Evolutionary conservation across 2,113 vertebrate genomes (phyloP).

Genomic region (Orycteropus afer): DNA sequence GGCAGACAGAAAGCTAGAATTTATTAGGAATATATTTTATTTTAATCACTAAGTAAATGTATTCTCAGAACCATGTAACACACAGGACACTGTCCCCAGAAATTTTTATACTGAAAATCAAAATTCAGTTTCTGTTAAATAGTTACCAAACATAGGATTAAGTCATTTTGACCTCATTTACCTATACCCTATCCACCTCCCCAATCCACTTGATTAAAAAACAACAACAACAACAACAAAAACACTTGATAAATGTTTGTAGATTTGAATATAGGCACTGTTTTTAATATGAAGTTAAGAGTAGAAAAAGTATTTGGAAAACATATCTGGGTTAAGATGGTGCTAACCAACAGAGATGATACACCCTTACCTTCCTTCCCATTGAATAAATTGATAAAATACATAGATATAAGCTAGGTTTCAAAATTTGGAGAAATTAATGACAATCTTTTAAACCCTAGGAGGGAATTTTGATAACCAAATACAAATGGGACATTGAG

Average conservation of each 20-base stretch:
- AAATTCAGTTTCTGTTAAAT: neutral
- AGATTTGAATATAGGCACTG: neutral
- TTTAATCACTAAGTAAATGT: neutral
- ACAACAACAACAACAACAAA: neutral
- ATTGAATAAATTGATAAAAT: neutral
- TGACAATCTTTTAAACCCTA: neutral
- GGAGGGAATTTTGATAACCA: neutral
- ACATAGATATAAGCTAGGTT: neutral
- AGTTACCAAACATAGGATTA: neutral
- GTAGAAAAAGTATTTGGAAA: neutral
- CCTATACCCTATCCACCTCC: neutral
- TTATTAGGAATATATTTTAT: neutral
- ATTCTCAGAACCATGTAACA: neutral
- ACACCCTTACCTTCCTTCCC: neutral
- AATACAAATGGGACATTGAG: neutral
- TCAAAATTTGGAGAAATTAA: neutral
- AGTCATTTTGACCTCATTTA: neutral
- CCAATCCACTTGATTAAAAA: too few species aligned
- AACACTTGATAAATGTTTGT: neutral
- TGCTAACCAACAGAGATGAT: neutral
- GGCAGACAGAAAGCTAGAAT: neutral
- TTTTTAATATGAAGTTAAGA: neutral
- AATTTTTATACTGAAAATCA: neutral
- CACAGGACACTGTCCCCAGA: neutral
- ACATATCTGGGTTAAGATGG: neutral